phyloP scores from a whole-genome alignment of 2,113 vertebrate species.

The Puma concolor region DNA sequence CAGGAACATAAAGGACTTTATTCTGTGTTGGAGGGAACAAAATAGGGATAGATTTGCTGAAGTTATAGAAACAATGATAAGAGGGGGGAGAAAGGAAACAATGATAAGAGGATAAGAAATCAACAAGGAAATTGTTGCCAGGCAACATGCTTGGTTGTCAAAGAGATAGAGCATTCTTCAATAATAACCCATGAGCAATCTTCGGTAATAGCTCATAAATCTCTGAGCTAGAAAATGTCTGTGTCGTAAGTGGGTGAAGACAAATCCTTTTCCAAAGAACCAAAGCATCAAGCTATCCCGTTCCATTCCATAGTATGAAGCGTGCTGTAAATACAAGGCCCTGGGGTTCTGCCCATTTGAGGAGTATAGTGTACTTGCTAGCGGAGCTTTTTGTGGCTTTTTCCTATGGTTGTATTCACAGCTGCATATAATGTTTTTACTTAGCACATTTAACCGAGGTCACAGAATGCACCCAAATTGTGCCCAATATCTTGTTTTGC shows the following conservation, averaged over 20 bases:
- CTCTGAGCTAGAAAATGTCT: background rate
- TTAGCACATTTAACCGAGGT: background rate
- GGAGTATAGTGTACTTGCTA: background rate
- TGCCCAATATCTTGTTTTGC: background rate
- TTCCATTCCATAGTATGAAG: background rate
- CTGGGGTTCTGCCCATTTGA: background rate
- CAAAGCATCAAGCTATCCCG: background rate
- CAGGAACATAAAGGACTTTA: background rate
- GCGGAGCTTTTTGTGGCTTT: background rate
- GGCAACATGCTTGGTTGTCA: constrained; percentile 25
- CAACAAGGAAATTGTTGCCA: constrained; percentile 51
- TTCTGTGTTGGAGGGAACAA: background rate
- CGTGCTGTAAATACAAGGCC: background rate
- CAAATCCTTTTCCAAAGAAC: background rate
- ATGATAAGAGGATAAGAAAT: constrained; percentile 18
- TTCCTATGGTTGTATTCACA: background rate
- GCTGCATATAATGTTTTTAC: background rate
- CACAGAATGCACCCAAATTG: background rate
- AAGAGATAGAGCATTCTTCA: background rate
- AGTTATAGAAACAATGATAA: background rate
- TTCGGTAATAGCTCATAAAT: background rate
- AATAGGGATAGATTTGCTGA: background rate
- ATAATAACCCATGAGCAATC: background rate
- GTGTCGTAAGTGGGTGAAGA: background rate
- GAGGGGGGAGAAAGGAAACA: background rate